phyloP scores from a whole-genome alignment of 2,888 invertebrate species.

The Drosophila merina region DNA sequence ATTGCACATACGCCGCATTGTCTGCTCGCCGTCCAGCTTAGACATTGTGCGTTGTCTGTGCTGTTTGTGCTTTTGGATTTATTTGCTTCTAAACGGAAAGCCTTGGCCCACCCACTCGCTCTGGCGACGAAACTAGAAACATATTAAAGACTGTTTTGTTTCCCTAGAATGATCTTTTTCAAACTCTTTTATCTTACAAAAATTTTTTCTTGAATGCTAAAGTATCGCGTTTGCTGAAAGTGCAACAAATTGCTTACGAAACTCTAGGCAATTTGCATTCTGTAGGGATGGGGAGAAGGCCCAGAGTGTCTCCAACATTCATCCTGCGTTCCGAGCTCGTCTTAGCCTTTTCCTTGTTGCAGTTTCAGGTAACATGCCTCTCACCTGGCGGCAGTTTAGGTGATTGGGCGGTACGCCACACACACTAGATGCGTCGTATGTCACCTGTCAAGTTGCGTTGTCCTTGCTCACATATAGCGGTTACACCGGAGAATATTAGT shows the following conservation, averaged over 20 bases:
- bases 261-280: slow-evolving; percentile 72
- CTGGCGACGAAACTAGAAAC: background rate
- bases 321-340: slow-evolving; percentile 18
- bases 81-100: slow-evolving; percentile 9
- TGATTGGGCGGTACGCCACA: slow-evolving; percentile 27
- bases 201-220: background rate
- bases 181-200: slow-evolving; percentile 1
- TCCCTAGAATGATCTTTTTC: background rate
- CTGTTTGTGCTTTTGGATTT: slow-evolving; percentile 19
- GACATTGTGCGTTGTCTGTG: slow-evolving; percentile 5
- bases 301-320: slow-evolving; percentile 5
- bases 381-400: slow-evolving; percentile 27
- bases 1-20: slow-evolving; percentile 66
- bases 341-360: slow-evolving; percentile 18
- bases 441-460: slow-evolving; percentile 56
- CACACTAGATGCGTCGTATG: slow-evolving; percentile 53
- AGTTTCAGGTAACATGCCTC: slow-evolving; percentile 23
- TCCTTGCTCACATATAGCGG: slow-evolving; percentile 29
- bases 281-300: background rate
- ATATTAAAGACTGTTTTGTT: slow-evolving; percentile 14
- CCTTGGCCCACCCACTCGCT: slow-evolving; percentile 12
- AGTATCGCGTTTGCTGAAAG: slow-evolving; percentile 10
- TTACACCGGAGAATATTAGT: slow-evolving; percentile 10
- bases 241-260: slow-evolving; percentile 70
- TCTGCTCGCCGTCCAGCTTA: slow-evolving; percentile 16